Conservation (phyloP, 2,797 vertebrate species). For the Pseudopleuronectes americanus region DNA sequence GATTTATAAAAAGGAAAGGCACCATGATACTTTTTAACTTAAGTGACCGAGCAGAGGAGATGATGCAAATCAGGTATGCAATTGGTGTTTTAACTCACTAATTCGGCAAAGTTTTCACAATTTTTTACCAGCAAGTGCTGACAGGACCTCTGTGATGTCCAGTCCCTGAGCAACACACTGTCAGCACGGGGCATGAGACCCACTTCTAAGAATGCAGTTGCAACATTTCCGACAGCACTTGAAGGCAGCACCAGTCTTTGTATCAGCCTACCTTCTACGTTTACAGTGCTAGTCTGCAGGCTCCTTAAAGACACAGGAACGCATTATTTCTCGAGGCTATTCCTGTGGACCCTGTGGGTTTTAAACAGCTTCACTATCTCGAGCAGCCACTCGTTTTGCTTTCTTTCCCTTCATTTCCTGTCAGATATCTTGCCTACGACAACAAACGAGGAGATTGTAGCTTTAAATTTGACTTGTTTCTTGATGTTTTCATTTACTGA, state of each 20-base stretch:
- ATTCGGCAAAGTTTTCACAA: conserved; percentile 29
- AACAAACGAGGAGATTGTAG: conserved; percentile 94
- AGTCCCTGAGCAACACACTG: conserved; percentile 22
- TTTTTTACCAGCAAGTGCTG: conserved; percentile 62
- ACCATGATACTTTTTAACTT: conserved; percentile 45
- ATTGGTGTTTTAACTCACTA: conserved; percentile 24
- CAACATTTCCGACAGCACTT: conserved; percentile 68
- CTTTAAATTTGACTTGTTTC: conserved; percentile 91
- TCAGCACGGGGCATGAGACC: conserved; percentile 33
- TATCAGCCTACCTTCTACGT: conserved; percentile 96
- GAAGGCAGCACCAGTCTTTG: conserved; percentile 81
- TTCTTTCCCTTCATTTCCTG: conserved; percentile 66
- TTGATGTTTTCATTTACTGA: conserved; percentile 82
- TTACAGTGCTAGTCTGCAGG: conserved; percentile 99
- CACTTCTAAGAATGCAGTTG: conserved; percentile 26
- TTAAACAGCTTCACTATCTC: conserved; percentile 71
- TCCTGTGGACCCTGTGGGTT: conserved; percentile 81
- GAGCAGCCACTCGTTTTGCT: conserved; percentile 73
- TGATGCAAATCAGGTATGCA: conserved; percentile 32
- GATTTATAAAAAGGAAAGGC: conserved; percentile 42
- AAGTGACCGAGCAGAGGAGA: conserved; percentile 31
- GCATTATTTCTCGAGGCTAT: conserved; percentile 77
- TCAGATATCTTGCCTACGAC: conserved; percentile 81
- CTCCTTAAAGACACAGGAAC: conserved; percentile 97
- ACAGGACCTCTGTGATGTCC: conserved; percentile 40